phyloP scores from a whole-genome alignment of 2,888 invertebrate species.

The Cheiracanthium punctorium region DNA sequence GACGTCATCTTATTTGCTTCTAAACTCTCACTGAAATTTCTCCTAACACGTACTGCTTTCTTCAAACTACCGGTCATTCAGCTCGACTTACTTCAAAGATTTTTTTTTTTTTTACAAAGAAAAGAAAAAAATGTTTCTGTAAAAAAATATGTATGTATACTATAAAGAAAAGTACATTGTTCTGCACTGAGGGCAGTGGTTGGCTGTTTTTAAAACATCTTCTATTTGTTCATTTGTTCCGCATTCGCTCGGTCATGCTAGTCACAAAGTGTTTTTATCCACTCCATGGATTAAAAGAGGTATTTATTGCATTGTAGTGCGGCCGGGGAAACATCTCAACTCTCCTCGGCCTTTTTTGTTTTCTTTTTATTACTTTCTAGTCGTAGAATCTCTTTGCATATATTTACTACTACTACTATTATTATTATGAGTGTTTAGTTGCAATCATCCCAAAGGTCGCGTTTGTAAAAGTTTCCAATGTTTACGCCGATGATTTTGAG shows the following conservation, averaged over 20 bases:
- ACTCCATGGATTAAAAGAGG: neutral
- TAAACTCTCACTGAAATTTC: no score
- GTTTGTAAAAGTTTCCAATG: no score
- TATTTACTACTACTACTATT: neutral
- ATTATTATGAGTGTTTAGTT: no score
- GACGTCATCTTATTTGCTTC: no score
- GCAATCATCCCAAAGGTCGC: no score
- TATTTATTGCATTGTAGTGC: neutral
- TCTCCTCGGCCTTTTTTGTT: no score
- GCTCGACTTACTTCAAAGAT: neutral
- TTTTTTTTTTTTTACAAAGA: neutral
- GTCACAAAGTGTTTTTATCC: neutral
- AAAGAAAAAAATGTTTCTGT: neutral
- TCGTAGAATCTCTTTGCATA: constrained; percentile 43
- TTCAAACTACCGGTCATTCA: neutral
- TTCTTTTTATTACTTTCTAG: constrained; percentile 31
- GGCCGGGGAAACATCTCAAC: neutral
- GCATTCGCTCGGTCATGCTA: constrained; percentile 9
- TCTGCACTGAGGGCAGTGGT: neutral
- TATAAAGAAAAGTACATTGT: no score
- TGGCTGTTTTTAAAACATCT: neutral
- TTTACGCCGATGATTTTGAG: no score
- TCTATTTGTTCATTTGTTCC: neutral
- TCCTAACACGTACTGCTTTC: constrained; percentile 1
- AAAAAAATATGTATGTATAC: no score